Evolutionary conservation across 2,888 invertebrate genomes (phyloP).

Genomic region (Phalangium opilio): DNA sequence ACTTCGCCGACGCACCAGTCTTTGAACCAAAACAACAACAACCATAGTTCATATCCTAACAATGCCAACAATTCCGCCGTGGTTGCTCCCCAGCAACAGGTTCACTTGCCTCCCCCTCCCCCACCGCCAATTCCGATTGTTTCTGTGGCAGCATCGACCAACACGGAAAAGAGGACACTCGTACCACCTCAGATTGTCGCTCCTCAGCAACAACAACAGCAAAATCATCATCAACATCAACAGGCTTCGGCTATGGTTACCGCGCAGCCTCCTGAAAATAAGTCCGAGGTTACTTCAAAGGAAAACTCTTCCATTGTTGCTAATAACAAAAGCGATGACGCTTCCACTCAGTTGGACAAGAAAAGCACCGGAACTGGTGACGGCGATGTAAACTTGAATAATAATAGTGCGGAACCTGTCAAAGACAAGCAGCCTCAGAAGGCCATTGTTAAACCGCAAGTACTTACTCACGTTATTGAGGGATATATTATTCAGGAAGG

Average conservation of each 20-base stretch:
- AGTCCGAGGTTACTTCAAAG: too few relatives aligned
- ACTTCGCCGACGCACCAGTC: neutral
- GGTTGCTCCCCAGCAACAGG: neutral
- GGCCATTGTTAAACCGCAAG: conserved; percentile 39
- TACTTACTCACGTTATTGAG: conserved; percentile 88
- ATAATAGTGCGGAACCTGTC: neutral
- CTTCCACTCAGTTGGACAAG: neutral
- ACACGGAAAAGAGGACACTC: neutral
- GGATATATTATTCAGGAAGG: conserved; percentile 93
- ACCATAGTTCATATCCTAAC: too few relatives aligned
- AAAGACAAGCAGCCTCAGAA: conserved; percentile 21
- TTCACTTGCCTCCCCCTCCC: neutral
- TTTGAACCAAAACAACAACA: neutral
- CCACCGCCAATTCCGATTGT: neutral
- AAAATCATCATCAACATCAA: neutral
- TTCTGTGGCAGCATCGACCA: too few relatives aligned
- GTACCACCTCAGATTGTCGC: too few relatives aligned
- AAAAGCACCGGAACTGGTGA: conserved; percentile 1
- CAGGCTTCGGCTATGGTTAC: neutral
- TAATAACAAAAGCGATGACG: neutral
- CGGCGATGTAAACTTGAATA: neutral
- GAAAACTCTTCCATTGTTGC: neutral
- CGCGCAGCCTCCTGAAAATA: neutral
- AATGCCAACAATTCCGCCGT: too few relatives aligned
- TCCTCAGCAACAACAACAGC: too few relatives aligned